These are phyloP conservation scores for Oryzias sinensis DNA, from an alignment of 2,797 vertebrate species.

Conservation along the genomic window DNA sequence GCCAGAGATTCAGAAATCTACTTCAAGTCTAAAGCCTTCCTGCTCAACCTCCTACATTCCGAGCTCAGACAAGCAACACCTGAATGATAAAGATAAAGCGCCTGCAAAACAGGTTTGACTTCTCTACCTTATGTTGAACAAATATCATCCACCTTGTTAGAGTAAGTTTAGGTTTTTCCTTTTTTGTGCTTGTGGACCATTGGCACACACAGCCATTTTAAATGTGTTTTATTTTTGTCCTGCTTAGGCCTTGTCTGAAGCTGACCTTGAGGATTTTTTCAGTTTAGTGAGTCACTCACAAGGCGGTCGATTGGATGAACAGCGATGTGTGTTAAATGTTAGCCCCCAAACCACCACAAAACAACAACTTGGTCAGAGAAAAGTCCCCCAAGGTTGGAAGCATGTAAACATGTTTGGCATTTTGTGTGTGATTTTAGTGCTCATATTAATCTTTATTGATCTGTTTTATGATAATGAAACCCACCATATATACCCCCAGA, in stretches of 20 bases:
- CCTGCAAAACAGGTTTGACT: constrained; percentile 45
- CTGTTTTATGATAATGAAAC: constrained; percentile 1
- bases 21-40: constrained; percentile 10
- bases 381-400: constrained; percentile 48
- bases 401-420: background rate
- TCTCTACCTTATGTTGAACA: background rate
- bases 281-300: constrained; percentile 77
- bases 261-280: constrained; percentile 79
- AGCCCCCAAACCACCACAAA: constrained; percentile 40
- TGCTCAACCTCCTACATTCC: constrained; percentile 60
- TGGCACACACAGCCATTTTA: background rate
- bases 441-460: background rate
- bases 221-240: background rate
- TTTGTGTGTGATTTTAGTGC: background rate
- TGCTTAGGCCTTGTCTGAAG: constrained; percentile 22
- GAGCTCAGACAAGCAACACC: constrained; percentile 35
- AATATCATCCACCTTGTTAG: background rate
- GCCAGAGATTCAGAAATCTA: constrained; percentile 27
- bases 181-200: background rate
- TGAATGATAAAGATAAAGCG: constrained; percentile 38
- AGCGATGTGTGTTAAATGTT: constrained; percentile 70
- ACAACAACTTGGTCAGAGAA: constrained; percentile 32
- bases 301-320: constrained; percentile 81
- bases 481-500: constrained; percentile 23
- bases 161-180: background rate